Evolutionary conservation across 2,888 invertebrate species (phyloP), one percentile per base, ranked within the genome.

Genomic region (Cyrtodaria siliqua): DNA sequence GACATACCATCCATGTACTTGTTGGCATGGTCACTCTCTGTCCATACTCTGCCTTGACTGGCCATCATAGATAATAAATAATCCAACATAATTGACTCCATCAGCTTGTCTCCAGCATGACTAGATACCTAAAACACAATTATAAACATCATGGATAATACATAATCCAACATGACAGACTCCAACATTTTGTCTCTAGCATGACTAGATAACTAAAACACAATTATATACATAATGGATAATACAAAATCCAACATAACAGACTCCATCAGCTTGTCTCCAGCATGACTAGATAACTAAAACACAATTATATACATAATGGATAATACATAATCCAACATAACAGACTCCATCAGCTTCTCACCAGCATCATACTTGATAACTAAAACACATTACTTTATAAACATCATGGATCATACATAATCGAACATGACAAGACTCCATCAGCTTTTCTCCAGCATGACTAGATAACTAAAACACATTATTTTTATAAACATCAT

Each of bases 1-100:
- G n/a, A 70, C 87, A 77, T 71, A 91, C 91, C 86, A 67, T 91
- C 90, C 61, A 90, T 71, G 29, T 82, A 84, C 64, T 82, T 89
- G 59, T 86, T 88, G 6, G 84, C 79, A 64, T 87, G 86, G 61
- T 90, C 90, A 66, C 82, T 82, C 75, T 91, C 87, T 18, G 88
- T 84, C 87, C 87, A 90, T 2, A 90, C 80, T 27, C 84, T 83
- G 16, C 90, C 90, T 70, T 90, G 89, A 59, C 87, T 69, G 18
- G 90, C 83, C 20, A 90, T 72, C 47, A 87, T 68, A 1, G 82
- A 66, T 59, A 91, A 50, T 9, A 91, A 75, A 68, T 89, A 88
- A 50, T 88, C 88, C 79, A 90, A 64, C 56, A 84, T 78, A 14
- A 90, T 61, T 6, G 85, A 84, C 63, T 91, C 91, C 52, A 86